Evolutionary conservation across 2,888 invertebrate species (phyloP), one percentile per base, ranked within the genome.

Genomic region (Heliconius erato): DNA sequence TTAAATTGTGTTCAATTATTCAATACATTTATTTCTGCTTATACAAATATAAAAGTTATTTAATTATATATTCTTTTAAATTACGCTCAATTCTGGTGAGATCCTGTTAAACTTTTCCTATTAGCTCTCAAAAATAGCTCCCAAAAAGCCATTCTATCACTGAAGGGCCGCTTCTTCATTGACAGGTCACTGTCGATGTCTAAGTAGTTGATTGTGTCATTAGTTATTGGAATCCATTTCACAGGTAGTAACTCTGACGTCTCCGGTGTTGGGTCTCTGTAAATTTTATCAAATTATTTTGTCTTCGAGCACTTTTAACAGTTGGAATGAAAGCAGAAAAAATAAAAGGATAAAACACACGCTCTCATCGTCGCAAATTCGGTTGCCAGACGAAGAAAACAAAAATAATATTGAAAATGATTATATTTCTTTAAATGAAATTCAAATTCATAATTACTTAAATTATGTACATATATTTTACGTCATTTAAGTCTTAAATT

Each of bases 71-170:
- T 65, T 11, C 69, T 35, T 12, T 23, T n/a, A n/a, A 9, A 71
- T n/a, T 11, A n/a, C 23, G 23, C 12, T 40, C 40, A 59, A 14
- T 69, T 69, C 3, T 12, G 23, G 2, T 79, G 63, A 26, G 68
- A 71, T 49, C 81, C 77, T 12, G 65, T 76, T 23, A 82, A 16
- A 49, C 74, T 79, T 19, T 32, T 32, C 23, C 54, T 82, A 26
- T 90, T 90, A 5, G 87, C 72, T 76, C 86, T 86, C 63, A 88
- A 90, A 81, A 92, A 91, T 5, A 92, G 85, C 40, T 92, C 88
- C 90, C 91, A 91, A 83, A 91, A 92, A 0, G 92, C 88, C 88
- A 92, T 89, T 74, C 92, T 87, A 9, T 86, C 79, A 32, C 89
- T 87, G 12, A 87, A 88, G 12, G 91, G 91, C 76, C 90, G 87